A percentile compares a stretch with the other conserved stretches of the same genome.
These are phyloP conservation scores for Tachyglossus aculeatus DNA, from an alignment of 2,797 vertebrate species.

Conservation along the genomic window DNA sequence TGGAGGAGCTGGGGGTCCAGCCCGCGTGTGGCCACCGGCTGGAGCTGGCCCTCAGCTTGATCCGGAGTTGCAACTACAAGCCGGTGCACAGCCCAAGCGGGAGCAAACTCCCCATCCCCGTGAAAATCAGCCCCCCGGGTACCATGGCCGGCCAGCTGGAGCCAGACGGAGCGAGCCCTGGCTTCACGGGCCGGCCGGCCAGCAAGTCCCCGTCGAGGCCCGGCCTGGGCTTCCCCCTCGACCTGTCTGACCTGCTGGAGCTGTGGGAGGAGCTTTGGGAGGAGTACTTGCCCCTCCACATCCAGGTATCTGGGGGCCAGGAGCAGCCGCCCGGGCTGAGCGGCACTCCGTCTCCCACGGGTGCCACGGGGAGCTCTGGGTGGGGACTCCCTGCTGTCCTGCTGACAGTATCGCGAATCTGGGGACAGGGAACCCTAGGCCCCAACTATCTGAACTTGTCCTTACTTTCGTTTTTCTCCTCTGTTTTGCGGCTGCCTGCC, in stretches of 20 bases:
- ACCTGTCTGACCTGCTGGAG: constrained; percentile 85
- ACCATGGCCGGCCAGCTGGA: constrained; percentile 56
- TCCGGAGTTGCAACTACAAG: constrained; percentile 82
- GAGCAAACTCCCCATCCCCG: constrained; percentile 86
- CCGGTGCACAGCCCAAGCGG: constrained; percentile 82
- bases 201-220: constrained; percentile 70
- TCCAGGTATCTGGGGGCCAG: constrained; percentile 81
- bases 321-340: no score
- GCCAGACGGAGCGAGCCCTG: constrained; percentile 66
- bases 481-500: no score
- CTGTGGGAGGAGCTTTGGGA: constrained; percentile 89
- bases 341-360: no score
- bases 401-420: no score
- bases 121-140: constrained; percentile 72
- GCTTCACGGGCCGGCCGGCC: constrained; percentile 63
- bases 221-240: constrained; percentile 75
- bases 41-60: constrained; percentile 79
- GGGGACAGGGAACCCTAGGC: no score
- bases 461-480: no score
- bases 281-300: constrained; percentile 81
- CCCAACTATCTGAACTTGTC: no score
- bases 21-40: constrained; percentile 65
- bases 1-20: constrained; percentile 72
- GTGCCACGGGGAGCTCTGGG: no score
- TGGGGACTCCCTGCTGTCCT: no score